phyloP scores from a whole-genome alignment of 2,113 vertebrate genomes.

The Nothoprocta perdicaria region DNA sequence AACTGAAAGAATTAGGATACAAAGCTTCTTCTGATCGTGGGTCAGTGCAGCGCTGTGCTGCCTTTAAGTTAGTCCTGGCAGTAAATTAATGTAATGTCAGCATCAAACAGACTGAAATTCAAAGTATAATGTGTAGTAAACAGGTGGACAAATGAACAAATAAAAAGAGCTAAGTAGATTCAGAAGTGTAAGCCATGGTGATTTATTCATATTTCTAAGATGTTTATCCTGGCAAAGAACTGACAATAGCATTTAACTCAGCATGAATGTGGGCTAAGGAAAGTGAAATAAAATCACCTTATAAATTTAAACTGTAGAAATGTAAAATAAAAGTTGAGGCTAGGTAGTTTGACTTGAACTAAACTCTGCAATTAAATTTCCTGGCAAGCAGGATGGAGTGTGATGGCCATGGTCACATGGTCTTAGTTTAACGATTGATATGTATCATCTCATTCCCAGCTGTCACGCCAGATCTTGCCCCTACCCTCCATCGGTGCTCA shows the following conservation, averaged over 20 bases:
- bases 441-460: not conserved
- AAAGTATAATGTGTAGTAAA: not conserved
- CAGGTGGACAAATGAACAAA: not conserved
- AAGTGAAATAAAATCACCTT: not conserved
- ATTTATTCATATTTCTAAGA: slow-evolving; percentile 3
- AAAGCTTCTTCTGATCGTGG: not conserved
- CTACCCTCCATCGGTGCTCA: not conserved
- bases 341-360: not conserved
- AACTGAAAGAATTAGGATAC: not conserved
- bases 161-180: not conserved
- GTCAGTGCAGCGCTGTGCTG: not conserved
- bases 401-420: not conserved
- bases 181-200: not conserved
- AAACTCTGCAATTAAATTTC: not conserved
- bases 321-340: not conserved
- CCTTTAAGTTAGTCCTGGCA: not conserved
- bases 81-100: not conserved
- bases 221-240: not conserved
- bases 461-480: not conserved
- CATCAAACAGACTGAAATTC: not conserved
- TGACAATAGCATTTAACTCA: not conserved
- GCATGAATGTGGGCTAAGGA: not conserved
- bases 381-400: not conserved
- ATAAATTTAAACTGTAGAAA: not conserved
- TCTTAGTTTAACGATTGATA: not conserved